Conservation (phyloP, 2,888 invertebrate species). For the Piscicola geometra region DNA sequence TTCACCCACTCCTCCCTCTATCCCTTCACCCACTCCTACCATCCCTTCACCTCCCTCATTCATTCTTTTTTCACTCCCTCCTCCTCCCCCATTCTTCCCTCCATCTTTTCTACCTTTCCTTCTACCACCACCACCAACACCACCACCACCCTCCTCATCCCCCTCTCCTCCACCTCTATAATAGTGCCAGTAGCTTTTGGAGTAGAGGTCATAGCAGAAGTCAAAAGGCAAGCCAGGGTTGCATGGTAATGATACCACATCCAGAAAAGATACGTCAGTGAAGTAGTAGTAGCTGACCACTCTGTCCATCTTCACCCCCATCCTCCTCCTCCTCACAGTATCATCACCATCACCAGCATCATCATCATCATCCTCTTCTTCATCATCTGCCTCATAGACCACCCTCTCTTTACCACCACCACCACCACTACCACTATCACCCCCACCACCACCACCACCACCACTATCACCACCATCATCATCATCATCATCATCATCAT, state of each 20-base stretch:
- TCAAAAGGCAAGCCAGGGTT: neutral
- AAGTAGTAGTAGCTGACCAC: neutral
- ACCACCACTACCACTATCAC: too few species aligned
- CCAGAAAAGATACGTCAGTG: neutral
- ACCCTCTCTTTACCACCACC: too few species aligned
- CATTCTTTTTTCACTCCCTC: too few species aligned
- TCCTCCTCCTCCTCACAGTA: neutral
- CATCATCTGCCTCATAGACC: neutral
- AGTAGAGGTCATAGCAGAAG: neutral
- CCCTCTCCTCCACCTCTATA: neutral
- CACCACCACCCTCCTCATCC: neutral
- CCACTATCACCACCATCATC: neutral
- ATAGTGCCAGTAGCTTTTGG: neutral
- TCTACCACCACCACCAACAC: too few species aligned
- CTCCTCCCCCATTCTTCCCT: too few species aligned
- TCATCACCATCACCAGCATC: neutral
- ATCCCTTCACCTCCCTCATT: neutral
- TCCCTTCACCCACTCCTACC: too few species aligned
- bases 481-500: conserved; percentile 2
- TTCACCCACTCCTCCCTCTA: too few species aligned
- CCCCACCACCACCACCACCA: too few species aligned
- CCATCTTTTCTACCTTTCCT: too few species aligned
- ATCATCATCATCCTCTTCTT: neutral
- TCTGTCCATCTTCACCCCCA: neutral
- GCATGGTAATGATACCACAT: neutral